phyloP scores from a whole-genome alignment of 2,888 invertebrate genomes.

The Drosophila rubida region DNA sequence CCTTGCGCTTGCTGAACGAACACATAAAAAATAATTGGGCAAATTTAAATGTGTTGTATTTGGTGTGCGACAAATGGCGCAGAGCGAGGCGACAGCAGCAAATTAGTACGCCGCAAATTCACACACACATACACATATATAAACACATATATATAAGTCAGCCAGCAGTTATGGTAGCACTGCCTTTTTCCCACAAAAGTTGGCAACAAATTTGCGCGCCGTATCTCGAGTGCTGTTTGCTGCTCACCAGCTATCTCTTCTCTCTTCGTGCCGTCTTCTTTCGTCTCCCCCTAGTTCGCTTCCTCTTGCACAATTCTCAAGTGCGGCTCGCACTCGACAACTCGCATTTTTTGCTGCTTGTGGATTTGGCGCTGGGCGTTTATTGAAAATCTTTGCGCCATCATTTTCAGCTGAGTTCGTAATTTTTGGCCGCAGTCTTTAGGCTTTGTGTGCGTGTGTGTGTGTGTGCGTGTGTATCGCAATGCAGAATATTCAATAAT shows the following conservation, averaged over 20 bases:
- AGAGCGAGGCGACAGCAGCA: slow-evolving; percentile 48
- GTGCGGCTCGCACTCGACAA: slow-evolving; percentile 75
- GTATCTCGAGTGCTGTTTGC: slow-evolving; percentile 62
- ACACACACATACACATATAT: background rate
- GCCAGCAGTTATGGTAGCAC: slow-evolving; percentile 21
- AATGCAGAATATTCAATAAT: slow-evolving; percentile 72
- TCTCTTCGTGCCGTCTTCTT: background rate
- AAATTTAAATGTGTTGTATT: slow-evolving; percentile 44
- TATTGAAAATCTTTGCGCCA: slow-evolving; percentile 68
- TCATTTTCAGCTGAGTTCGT: slow-evolving; percentile 65
- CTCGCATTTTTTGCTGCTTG: slow-evolving; percentile 1
- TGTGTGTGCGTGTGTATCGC: slow-evolving; percentile 13
- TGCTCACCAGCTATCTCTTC: slow-evolving; percentile 11
- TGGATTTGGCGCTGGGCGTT: slow-evolving; percentile 60
- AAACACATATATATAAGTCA: background rate
- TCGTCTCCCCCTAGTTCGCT: background rate
- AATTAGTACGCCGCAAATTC: slow-evolving; percentile 54
- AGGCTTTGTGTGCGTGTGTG: background rate
- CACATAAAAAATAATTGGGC: slow-evolving; percentile 26
- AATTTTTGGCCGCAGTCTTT: slow-evolving; percentile 44
- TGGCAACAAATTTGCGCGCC: slow-evolving; percentile 75
- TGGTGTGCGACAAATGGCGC: slow-evolving; percentile 45
- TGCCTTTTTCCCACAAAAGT: slow-evolving; percentile 63
- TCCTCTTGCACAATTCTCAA: slow-evolving; percentile 47
- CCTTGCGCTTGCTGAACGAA: slow-evolving; percentile 13